Conservation (phyloP, 2,797 vertebrate species). For the Semaprochilodus insignis region DNA sequence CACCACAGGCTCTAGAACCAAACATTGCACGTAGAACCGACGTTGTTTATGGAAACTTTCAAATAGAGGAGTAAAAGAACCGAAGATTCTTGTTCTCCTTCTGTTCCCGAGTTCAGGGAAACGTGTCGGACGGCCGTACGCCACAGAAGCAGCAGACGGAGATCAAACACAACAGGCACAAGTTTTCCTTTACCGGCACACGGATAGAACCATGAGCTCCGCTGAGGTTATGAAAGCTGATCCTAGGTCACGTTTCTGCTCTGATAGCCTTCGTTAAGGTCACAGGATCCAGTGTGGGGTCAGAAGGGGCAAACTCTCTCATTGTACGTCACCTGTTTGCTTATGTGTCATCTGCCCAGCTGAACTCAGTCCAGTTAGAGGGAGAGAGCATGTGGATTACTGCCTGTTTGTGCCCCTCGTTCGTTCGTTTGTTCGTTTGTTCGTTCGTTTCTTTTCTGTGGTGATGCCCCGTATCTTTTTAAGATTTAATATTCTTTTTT, state of each 20-base stretch:
- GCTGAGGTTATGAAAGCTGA: too few species aligned
- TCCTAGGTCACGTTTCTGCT: neutral
- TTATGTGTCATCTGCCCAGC: slow-evolving; percentile 43
- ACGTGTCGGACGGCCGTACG: too few species aligned
- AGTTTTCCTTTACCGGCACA: too few species aligned
- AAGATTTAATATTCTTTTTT: slow-evolving; percentile 63
- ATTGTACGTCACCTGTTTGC: neutral
- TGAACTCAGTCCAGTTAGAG: slow-evolving; percentile 18
- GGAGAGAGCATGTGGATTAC: slow-evolving; percentile 13
- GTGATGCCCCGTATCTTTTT: slow-evolving; percentile 70
- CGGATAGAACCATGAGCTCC: too few species aligned
- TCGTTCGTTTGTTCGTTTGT: slow-evolving; percentile 61
- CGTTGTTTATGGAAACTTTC: too few species aligned
- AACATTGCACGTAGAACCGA: too few species aligned
- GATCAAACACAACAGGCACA: too few species aligned
- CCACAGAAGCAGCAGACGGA: too few species aligned
- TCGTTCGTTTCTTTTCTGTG: slow-evolving; percentile 63
- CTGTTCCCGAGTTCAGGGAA: too few species aligned
- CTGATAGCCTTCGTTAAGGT: neutral
- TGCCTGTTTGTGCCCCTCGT: slow-evolving; percentile 37
- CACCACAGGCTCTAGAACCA: too few species aligned
- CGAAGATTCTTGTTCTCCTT: too few species aligned
- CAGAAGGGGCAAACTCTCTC: neutral
- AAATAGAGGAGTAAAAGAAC: too few species aligned
- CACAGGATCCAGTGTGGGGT: neutral